Evolutionary conservation across 2,797 vertebrate species (phyloP).

Genomic region (Ctenochaetus hawaiiensis): DNA sequence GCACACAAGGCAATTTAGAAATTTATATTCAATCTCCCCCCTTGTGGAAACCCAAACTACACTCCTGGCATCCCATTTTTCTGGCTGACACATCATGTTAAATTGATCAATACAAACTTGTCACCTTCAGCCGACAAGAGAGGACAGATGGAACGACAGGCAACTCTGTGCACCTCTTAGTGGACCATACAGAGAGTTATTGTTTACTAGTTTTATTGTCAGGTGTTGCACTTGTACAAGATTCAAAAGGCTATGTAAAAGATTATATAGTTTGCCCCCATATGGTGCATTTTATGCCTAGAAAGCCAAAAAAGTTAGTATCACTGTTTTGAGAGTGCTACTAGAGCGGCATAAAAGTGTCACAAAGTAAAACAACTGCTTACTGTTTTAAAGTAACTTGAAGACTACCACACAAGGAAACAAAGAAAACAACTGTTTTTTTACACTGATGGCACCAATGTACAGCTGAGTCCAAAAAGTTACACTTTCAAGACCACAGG

Average conservation of each 20-base stretch:
- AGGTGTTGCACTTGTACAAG: neutral
- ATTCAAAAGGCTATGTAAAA: slow-evolving; percentile 30
- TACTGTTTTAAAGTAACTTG: no score
- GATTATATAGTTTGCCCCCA: neutral
- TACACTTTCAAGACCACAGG: slow-evolving; percentile 5
- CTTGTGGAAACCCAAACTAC: slow-evolving; percentile 63
- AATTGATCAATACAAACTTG: slow-evolving; percentile 79
- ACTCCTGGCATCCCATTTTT: slow-evolving; percentile 70
- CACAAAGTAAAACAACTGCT: no score
- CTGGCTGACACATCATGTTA: slow-evolving; percentile 70
- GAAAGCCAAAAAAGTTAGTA: neutral
- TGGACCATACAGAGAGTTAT: slow-evolving; percentile 39
- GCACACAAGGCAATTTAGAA: slow-evolving; percentile 74
- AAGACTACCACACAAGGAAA: no score
- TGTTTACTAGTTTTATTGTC: slow-evolving; percentile 42
- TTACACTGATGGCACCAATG: neutral
- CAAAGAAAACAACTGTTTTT: neutral
- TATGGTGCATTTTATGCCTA: neutral
- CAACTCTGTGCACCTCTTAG: slow-evolving; percentile 50
- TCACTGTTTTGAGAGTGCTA: no score
- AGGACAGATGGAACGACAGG: slow-evolving; percentile 62
- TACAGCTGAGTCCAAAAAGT: slow-evolving; percentile 19
- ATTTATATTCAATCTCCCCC: slow-evolving; percentile 66
- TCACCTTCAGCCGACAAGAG: slow-evolving; percentile 65
- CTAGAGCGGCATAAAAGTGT: no score